Conservation (phyloP, 2,797 vertebrate species). For the Rhynchonycteris naso region DNA sequence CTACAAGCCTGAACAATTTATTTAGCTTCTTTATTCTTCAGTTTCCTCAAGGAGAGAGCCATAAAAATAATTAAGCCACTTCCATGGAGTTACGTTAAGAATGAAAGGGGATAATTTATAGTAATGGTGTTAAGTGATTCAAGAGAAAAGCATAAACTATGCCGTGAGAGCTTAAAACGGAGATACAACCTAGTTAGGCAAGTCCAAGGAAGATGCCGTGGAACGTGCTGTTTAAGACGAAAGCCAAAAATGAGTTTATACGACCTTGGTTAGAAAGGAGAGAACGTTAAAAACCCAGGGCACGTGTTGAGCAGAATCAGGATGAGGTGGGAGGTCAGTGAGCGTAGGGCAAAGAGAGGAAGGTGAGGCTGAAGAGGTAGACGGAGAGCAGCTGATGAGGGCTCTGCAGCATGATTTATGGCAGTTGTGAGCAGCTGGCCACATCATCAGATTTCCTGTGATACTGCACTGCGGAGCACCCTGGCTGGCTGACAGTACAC, state of each 20-base stretch:
- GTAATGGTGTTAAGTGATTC: neutral
- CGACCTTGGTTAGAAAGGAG: neutral
- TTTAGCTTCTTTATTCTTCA: neutral
- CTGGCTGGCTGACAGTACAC: neutral
- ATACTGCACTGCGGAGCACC: neutral
- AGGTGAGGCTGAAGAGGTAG: neutral
- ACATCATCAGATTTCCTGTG: neutral
- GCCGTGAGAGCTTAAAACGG: neutral
- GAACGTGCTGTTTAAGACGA: neutral
- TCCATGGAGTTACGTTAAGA: neutral
- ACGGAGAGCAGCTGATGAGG: neutral
- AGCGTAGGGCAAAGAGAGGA: neutral
- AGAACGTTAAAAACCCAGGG: neutral
- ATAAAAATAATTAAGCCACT: neutral
- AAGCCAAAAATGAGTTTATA: neutral
- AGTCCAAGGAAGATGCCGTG: neutral
- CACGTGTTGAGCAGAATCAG: neutral
- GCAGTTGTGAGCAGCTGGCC: neutral
- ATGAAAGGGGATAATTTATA: neutral
- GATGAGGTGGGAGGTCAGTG: neutral
- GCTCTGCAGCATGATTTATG: neutral
- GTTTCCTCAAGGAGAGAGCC: no score
- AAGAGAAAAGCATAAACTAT: neutral
- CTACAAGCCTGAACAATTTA: neutral
- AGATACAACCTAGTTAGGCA: neutral